Evolutionary conservation across 2,797 vertebrate genomes (phyloP).

Genomic region (Scomberomorus guttatus): DNA sequence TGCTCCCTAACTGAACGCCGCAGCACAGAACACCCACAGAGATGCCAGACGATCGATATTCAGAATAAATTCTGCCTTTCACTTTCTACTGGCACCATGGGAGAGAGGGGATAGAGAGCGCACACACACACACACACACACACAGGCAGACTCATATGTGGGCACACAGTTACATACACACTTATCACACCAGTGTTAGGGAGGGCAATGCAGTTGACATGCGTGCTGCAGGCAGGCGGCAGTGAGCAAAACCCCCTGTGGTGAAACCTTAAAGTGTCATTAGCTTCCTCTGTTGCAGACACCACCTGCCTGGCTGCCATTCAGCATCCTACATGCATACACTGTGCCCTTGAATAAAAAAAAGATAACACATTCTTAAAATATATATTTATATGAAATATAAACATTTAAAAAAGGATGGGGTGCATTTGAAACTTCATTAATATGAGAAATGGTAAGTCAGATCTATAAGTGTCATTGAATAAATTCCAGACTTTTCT

Average conservation of each 20-base stretch:
- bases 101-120: conserved; percentile 20
- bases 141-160: neutral
- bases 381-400: neutral
- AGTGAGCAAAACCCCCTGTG: conserved; percentile 59
- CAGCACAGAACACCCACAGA: conserved; percentile 59
- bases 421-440: too few relatives aligned
- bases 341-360: conserved; percentile 27
- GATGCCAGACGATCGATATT: conserved; percentile 75
- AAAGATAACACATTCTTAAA: neutral
- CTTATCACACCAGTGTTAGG: conserved; percentile 9
- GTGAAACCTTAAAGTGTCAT: conserved; percentile 79
- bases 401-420: too few relatives aligned
- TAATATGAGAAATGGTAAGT: neutral
- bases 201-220: conserved; percentile 64
- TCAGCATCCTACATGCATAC: conserved; percentile 38
- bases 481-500: neutral
- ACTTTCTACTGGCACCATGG: conserved; percentile 48
- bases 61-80: conserved; percentile 69
- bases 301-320: conserved; percentile 70
- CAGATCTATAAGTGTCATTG: neutral
- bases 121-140: neutral
- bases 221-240: conserved; percentile 59
- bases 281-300: conserved; percentile 66
- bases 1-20: conserved; percentile 44
- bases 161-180: neutral